A percentile compares a stretch with the other conserved stretches of the same genome.
Conservation (phyloP, 1,140 invertebrate genomes). For the Leucophenga varia region DNA sequence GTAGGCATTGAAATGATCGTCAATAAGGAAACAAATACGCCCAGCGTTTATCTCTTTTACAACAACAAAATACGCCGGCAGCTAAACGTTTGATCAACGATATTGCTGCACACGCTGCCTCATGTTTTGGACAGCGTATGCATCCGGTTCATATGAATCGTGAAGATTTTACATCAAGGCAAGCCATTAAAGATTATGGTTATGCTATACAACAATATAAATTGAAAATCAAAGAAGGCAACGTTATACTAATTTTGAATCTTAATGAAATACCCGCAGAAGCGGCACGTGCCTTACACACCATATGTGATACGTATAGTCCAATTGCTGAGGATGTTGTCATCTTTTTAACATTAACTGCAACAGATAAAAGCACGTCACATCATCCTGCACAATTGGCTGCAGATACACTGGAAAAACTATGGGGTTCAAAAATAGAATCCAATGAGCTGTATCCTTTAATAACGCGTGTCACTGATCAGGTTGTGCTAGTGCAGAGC, state of each 20-base stretch:
- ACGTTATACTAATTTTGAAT: constrained; percentile 41
- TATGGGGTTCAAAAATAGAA: constrained; percentile 29
- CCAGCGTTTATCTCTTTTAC: constrained; percentile 37
- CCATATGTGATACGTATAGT: constrained; percentile 40
- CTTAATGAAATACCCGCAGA: constrained; percentile 43
- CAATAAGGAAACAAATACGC: constrained; percentile 22
- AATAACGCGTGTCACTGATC: constrained; percentile 43
- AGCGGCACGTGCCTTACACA: constrained; percentile 38
- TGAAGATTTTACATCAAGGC: constrained; percentile 28
- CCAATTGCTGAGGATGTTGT: constrained; percentile 37
- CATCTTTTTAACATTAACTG: constrained; percentile 39
- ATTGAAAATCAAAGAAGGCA: constrained; percentile 33
- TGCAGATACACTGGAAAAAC: constrained; percentile 20
- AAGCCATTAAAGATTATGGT: constrained; percentile 25
- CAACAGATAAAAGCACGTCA: neutral
- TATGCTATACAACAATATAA: constrained; percentile 38
- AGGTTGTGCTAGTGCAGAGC: constrained; percentile 24
- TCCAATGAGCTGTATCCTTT: constrained; percentile 37
- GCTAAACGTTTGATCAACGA: constrained; percentile 18
- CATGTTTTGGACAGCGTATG: constrained; percentile 33
- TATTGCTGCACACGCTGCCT: constrained; percentile 31
- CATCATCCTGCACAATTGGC: constrained; percentile 18
- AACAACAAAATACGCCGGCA: constrained; percentile 1
- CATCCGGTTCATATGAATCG: constrained; percentile 27
- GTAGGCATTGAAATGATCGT: constrained; percentile 33